phyloP scores from a whole-genome alignment of 1,140 invertebrate species.

The Brachystomella parvula region DNA sequence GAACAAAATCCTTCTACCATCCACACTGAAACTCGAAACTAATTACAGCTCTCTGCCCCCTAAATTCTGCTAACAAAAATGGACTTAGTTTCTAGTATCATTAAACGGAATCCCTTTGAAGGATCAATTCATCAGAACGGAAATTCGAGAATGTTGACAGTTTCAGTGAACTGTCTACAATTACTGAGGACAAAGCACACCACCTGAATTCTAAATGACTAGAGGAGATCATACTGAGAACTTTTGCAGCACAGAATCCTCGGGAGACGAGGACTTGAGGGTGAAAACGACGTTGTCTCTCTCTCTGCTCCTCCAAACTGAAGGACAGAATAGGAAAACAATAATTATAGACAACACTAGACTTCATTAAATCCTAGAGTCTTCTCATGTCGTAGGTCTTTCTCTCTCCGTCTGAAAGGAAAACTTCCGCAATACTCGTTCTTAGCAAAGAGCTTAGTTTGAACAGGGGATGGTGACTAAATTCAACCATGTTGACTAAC shows the following conservation, averaged over 20 bases:
- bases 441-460: background rate
- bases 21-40: background rate
- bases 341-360: slow-evolving; percentile 6
- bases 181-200: background rate
- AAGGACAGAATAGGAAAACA: slow-evolving; percentile 1
- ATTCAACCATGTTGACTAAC: slow-evolving; percentile 1
- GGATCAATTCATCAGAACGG: background rate
- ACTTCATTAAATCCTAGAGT: slow-evolving; percentile 5
- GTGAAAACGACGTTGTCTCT: background rate
- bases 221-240: too few species aligned
- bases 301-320: background rate
- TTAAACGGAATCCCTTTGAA: background rate
- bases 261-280: background rate
- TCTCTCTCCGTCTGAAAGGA: background rate
- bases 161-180: background rate
- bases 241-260: background rate
- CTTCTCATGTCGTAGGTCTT: slow-evolving; percentile 3
- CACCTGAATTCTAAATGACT: background rate
- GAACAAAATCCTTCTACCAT: background rate
- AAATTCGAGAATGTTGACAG: background rate
- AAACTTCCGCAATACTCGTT: background rate
- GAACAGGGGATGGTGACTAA: background rate
- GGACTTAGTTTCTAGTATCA: background rate
- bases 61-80: background rate
- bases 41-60: background rate